phyloP scores from a whole-genome alignment of 2,797 vertebrate species.

The Odontamblyopus lacepedii region DNA sequence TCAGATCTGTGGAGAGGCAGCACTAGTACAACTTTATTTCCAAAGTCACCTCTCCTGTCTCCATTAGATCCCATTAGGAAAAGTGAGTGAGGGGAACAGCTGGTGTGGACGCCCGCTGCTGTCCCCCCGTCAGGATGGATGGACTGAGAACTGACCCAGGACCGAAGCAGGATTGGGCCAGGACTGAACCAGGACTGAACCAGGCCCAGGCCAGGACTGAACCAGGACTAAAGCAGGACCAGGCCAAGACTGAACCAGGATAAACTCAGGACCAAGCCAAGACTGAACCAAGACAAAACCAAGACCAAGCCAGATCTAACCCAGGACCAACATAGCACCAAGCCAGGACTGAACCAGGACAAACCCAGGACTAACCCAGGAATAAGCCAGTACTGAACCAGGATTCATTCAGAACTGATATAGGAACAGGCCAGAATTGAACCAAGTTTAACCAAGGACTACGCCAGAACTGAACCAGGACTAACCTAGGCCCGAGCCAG shows the following conservation, averaged over 20 bases:
- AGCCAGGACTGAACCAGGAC: constrained; percentile 9
- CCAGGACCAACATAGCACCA: neutral
- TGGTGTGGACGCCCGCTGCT: constrained; percentile 34
- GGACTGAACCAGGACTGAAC: neutral
- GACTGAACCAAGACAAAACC: neutral
- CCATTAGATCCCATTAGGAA: constrained; percentile 12
- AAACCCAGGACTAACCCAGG: neutral
- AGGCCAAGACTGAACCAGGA: neutral
- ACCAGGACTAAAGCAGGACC: no score
- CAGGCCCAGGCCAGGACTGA: constrained; percentile 3
- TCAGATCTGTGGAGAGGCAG: neutral
- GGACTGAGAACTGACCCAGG: constrained; percentile 7
- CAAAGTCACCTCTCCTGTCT: constrained; percentile 7
- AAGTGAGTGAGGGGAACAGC: constrained; percentile 26
- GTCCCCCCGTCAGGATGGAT: constrained; percentile 17
- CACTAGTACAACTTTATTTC: neutral
- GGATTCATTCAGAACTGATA: constrained; percentile 12
- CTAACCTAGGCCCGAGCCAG: no score
- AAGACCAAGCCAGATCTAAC: neutral
- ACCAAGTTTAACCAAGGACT: neutral
- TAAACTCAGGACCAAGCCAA: neutral
- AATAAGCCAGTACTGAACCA: constrained; percentile 1
- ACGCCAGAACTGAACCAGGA: no score
- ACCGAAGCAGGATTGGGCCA: neutral
- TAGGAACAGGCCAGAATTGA: no score